Conservation (phyloP, 2,888 invertebrate species). For the Orthonevra nobilis region DNA sequence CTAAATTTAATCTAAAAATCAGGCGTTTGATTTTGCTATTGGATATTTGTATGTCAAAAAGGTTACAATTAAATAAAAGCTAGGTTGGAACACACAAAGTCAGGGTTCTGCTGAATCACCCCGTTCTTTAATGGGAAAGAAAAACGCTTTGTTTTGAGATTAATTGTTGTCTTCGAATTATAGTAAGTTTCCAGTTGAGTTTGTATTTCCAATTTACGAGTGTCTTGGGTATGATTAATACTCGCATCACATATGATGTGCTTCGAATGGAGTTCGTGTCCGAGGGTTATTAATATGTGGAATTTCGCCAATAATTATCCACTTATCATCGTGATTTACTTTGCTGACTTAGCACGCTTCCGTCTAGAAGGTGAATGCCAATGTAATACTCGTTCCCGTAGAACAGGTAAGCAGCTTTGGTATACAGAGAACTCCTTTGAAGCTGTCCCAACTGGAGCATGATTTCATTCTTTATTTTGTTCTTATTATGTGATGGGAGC, state of each 20-base stretch:
- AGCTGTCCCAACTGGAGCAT: too few relatives aligned
- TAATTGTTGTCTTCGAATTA: conserved; percentile 27
- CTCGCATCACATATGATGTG: too few relatives aligned
- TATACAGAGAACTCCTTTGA: too few relatives aligned
- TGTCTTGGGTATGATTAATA: background rate
- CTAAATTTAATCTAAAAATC: too few relatives aligned
- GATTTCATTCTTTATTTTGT: too few relatives aligned
- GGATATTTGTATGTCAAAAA: too few relatives aligned
- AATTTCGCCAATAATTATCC: conserved; percentile 40
- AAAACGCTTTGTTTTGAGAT: background rate
- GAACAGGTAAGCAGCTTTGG: too few relatives aligned
- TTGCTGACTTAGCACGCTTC: background rate
- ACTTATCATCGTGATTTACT: conserved; percentile 49
- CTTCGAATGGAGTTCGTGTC: conserved; percentile 25
- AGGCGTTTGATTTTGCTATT: too few relatives aligned
- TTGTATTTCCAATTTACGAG: conserved; percentile 10
- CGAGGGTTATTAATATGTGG: conserved; percentile 19
- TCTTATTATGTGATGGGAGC: too few relatives aligned
- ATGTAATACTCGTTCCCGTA: too few relatives aligned
- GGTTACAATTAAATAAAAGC: too few relatives aligned
- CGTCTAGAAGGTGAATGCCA: background rate
- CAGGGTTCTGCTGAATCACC: background rate
- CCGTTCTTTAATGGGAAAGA: background rate
- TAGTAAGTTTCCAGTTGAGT: conserved; percentile 13
- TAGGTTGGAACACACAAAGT: too few relatives aligned